phyloP scores from a whole-genome alignment of 2,113 vertebrate genomes.

The Melierax canorus region DNA sequence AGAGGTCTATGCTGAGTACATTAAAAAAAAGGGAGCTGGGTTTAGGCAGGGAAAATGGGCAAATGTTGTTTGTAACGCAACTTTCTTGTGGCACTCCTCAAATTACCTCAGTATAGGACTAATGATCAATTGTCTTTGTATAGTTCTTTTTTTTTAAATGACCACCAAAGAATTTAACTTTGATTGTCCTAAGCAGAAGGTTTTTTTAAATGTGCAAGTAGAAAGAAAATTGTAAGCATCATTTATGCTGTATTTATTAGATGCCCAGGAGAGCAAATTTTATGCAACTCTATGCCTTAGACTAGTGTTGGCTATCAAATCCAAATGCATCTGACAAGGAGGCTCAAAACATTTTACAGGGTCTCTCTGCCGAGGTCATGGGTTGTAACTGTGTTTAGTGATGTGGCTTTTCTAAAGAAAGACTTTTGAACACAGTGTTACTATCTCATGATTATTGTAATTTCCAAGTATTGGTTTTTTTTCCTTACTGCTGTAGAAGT shows the following conservation, averaged over 20 bases:
- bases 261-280: conserved; percentile 14
- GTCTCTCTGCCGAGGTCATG: background rate
- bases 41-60: background rate
- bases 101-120: conserved; percentile 36
- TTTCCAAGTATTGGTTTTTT: background rate
- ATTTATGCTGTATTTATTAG: conserved; percentile 1
- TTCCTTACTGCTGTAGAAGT: background rate
- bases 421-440: background rate
- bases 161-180: conserved; percentile 45
- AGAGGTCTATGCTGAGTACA: background rate
- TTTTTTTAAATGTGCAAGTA: background rate
- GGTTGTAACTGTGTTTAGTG: background rate
- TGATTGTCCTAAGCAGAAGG: background rate
- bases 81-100: background rate
- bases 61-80: background rate
- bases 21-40: background rate
- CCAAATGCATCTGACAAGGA: background rate
- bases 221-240: background rate
- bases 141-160: background rate
- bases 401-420: background rate
- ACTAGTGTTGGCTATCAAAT: background rate
- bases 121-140: background rate
- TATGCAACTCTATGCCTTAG: conserved; percentile 38
- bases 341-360: background rate
- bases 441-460: background rate